Evolutionary conservation across 2,888 invertebrate genomes (phyloP).

Genomic region (Deilephila elpenor): DNA sequence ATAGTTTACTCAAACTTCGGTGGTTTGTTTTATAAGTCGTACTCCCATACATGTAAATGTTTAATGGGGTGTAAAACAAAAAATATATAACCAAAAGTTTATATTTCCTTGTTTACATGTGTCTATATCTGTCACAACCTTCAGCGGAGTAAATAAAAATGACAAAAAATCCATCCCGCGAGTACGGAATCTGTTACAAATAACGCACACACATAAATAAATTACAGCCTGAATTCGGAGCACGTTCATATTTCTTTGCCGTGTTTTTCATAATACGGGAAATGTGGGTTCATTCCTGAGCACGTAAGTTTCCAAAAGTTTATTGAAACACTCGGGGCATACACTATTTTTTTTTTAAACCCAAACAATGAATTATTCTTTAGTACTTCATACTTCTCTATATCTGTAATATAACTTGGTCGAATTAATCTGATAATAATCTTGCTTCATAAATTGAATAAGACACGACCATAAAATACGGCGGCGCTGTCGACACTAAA

Average conservation of each 20-base stretch:
- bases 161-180: not conserved
- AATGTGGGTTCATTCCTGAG: not conserved
- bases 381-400: too few species aligned
- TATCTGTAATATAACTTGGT: not conserved
- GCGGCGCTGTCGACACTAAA: constrained; percentile 21
- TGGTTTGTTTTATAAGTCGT: too few species aligned
- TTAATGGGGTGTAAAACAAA: too few species aligned
- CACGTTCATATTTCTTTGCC: constrained; percentile 21
- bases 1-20: too few species aligned
- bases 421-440: not conserved
- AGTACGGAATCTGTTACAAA: not conserved
- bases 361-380: not conserved
- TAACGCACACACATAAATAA: not conserved
- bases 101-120: not conserved
- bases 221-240: constrained; percentile 3
- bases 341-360: not conserved
- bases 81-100: not conserved
- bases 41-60: too few species aligned
- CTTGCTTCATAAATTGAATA: not conserved
- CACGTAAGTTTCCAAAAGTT: constrained; percentile 9
- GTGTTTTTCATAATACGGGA: constrained; percentile 8
- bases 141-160: not conserved
- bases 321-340: constrained; percentile 11
- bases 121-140: not conserved
- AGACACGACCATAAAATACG: not conserved